Base-by-base conservation (phyloP, 2,113 vertebrate species). In the Ariopsis seemanni region DNA sequence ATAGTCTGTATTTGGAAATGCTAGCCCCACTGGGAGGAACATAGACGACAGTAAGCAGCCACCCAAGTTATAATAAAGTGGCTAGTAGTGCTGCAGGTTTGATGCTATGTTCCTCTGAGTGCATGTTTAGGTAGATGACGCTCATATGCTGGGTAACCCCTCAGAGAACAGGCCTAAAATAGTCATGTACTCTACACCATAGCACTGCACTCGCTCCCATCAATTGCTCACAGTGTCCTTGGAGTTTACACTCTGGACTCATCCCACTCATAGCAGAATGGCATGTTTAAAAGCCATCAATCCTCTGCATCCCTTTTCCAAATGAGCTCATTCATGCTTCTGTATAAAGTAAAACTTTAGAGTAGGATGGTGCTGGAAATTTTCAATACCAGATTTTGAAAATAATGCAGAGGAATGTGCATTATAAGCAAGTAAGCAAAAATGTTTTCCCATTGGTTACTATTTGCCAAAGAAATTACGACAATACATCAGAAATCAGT, bases 141-240 rank as follows among this genome's bases (percentile, higher is more conserved):
- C 71, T 85, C 90, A 57, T 65, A 34, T 86, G 81, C 85, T 83
- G 90, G 91, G 83, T 84, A 88, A 91, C 75, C 86, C 83, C 84
- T 0, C 75, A 60, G 69, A 78, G 86, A 91, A 62, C 83, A 94
- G 91, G 93, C 95, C 94, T 94, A 96, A 95, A 95, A 95, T 95
- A 95, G 95, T 93, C 93, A 95, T 94, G 91, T 93, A 90, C 65
- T 91, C 91, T 85, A 87, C 91, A 90, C 85, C 81, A 75, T 65
- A 62, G 63, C 60, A 58, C 84, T 91, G 90, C 86, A 63, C 22
- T 18, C 58, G 57, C 87, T 77, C 84, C 82, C 89, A 92, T 93
- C 85, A 88, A 93, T 93, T 92, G 91, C 92, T 89, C 92, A 88
- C 89, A 87, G 86, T 91, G 93, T 92, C 92, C 90, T 71, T 10